Conservation (phyloP, 2,888 invertebrate species). For the Sphaerophoria taeniata region DNA sequence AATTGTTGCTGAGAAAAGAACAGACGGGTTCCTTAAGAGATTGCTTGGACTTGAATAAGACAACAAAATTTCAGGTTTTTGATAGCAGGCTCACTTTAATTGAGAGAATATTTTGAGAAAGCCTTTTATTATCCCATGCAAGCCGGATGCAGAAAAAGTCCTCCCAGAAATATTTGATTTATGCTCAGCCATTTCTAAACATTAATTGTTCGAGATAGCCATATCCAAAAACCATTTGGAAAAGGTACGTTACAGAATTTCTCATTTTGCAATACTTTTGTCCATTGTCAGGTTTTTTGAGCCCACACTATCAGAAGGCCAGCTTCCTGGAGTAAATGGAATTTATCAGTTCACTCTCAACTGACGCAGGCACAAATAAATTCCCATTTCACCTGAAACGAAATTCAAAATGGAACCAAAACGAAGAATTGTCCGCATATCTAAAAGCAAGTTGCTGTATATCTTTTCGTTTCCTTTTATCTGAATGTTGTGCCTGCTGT, state of each 20-base stretch:
- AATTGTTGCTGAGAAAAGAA: slow-evolving; percentile 55
- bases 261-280: neutral
- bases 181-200: slow-evolving; percentile 25
- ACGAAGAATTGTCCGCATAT: slow-evolving; percentile 14
- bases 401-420: slow-evolving; percentile 45
- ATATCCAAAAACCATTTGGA: slow-evolving; percentile 22
- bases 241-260: neutral
- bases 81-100: neutral
- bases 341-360: slow-evolving; percentile 72
- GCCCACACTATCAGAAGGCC: slow-evolving; percentile 41
- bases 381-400: slow-evolving; percentile 67
- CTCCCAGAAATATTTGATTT: slow-evolving; percentile 29
- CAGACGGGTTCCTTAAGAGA: slow-evolving; percentile 50
- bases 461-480: neutral
- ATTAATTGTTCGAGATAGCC: slow-evolving; percentile 49
- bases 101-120: slow-evolving; percentile 29
- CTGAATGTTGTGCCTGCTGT: neutral
- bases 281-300: slow-evolving; percentile 29
- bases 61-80: slow-evolving; percentile 16
- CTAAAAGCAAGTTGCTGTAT: neutral
- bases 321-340: slow-evolving; percentile 71
- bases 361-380: slow-evolving; percentile 55
- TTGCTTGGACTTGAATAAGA: slow-evolving; percentile 9
- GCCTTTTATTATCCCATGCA: slow-evolving; percentile 15
- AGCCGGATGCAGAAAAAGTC: slow-evolving; percentile 15